Evolutionary conservation across 2,797 vertebrate species (phyloP), one percentile per base, ranked within the genome.

Genomic region (Urophycis tenuis): DNA sequence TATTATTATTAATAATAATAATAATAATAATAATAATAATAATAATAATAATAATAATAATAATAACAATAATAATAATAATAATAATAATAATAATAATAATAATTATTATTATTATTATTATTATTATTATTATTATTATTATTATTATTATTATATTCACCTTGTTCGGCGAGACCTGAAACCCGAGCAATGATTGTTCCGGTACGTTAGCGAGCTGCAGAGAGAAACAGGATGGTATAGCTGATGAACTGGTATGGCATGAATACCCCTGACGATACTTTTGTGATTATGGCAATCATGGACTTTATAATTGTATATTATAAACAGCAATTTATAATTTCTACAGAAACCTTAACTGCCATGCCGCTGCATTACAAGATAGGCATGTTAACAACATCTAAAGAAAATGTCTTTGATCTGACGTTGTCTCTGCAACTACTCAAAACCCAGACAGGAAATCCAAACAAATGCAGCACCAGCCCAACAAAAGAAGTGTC

Each of bases 221-320:
- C 12, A 41, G 39, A 41, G 39, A 41, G 39, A 41, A 41, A 41
- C 39, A 41, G 39, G 39, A 41, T 41, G 39, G 74, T 85, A 80
- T 79, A 79, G 77, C 71, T 75, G 70, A 17, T 77, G 80, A 53
- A n/a, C 81, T 64, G 77, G 78, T 76, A 3, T 60, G 81, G 75
- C 83, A 64, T 64, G 60, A 81, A 81, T 80, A n/a, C n/a, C 73
- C 71, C 70, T 80, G 75, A 86, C 88, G 87, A 89, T 87, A 81
- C 78, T 79, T 81, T 86, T 85, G 80, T 15, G 31, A 78, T 82
- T 79, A 82, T 81, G 75, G 75, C 74, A 86, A 80, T 82, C 67
- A 74, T 39, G 36, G 78, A 77, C 53, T 79, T 71, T n/a, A n/a
- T n/a, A 70, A 71, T 77, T 73, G 71, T 77, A 71, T 53, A 60